These are phyloP conservation scores for Muricea muricata DNA, from an alignment of 92 coral and sea anemone genomes.

Conservation along the genomic window DNA sequence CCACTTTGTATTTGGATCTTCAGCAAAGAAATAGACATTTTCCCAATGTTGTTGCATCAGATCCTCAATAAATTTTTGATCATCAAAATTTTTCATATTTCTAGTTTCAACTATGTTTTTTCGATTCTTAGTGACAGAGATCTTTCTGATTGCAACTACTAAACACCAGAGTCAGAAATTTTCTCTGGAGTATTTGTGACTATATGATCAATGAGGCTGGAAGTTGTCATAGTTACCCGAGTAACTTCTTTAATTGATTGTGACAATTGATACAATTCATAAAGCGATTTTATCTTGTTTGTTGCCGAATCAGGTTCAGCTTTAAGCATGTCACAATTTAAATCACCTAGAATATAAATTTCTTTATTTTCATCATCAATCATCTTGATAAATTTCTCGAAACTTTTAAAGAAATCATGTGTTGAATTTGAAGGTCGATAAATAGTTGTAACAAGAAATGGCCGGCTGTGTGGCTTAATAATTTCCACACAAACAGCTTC, in stretches of 20 bases:
- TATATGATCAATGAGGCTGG: conserved; percentile 8
- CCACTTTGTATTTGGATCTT: not conserved
- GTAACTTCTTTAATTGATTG: not conserved
- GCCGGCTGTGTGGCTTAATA: conserved; percentile 47
- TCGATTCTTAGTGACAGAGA: not conserved
- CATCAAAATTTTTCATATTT: conserved; percentile 29
- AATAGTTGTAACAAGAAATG: conserved; percentile 48
- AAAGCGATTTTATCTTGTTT: not conserved
- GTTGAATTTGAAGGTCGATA: conserved; percentile 51
- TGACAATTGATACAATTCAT: conserved; percentile 2
- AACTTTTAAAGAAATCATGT: conserved; percentile 1
- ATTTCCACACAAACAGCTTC: conserved; percentile 57
- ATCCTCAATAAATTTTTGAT: too few species aligned
- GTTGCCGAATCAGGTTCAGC: not conserved
- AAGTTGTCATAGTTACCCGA: conserved; percentile 1
- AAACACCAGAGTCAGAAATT: conserved; percentile 16
- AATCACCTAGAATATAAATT: conserved; percentile 24
- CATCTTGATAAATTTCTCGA: conserved; percentile 12
- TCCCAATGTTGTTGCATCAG: not conserved
- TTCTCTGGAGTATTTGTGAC: conserved; percentile 2
- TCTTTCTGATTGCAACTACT: not conserved
- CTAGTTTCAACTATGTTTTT: not conserved
- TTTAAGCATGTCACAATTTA: conserved; percentile 31
- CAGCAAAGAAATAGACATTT: not conserved
- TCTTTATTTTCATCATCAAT: conserved; percentile 41